Evolutionary conservation across 2,888 invertebrate species (phyloP).

Genomic region (Buathra laborator): DNA sequence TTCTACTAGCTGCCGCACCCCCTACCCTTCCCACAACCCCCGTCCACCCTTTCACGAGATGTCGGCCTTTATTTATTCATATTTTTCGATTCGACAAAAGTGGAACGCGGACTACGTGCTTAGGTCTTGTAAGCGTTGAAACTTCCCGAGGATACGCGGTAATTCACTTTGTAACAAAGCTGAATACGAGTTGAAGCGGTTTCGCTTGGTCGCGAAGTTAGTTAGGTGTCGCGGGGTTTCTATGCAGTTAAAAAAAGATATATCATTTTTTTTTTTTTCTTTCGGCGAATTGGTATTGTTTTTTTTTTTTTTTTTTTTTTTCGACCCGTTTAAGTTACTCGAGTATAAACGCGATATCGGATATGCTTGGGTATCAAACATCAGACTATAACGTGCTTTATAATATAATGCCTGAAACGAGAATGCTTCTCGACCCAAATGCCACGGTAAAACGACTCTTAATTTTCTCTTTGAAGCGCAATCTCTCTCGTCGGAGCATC

Average conservation of each 20-base stretch:
- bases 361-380: background rate
- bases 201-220: background rate
- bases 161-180: too few species aligned
- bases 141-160: background rate
- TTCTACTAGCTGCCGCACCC: background rate
- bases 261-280: background rate
- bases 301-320: background rate
- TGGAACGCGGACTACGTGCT: slow-evolving; percentile 7
- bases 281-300: background rate
- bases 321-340: background rate
- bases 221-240: too few species aligned
- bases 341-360: slow-evolving; percentile 15
- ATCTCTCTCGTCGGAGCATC: slow-evolving; percentile 11
- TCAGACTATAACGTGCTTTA: background rate
- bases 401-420: slow-evolving; percentile 17
- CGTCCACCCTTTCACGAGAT: slow-evolving; percentile 29
- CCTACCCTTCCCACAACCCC: background rate
- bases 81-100: slow-evolving; percentile 33
- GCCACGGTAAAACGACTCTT: slow-evolving; percentile 17
- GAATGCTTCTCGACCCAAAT: slow-evolving; percentile 26
- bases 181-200: background rate
- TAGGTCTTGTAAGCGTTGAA: background rate
- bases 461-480: slow-evolving; percentile 45
- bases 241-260: too few species aligned
- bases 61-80: slow-evolving; percentile 26